Percentiles rank a stretch among this genome's conserved stretches.
Evolutionary conservation across 2,888 invertebrate species (phyloP).

Genomic region (Lepidonotus clava): DNA sequence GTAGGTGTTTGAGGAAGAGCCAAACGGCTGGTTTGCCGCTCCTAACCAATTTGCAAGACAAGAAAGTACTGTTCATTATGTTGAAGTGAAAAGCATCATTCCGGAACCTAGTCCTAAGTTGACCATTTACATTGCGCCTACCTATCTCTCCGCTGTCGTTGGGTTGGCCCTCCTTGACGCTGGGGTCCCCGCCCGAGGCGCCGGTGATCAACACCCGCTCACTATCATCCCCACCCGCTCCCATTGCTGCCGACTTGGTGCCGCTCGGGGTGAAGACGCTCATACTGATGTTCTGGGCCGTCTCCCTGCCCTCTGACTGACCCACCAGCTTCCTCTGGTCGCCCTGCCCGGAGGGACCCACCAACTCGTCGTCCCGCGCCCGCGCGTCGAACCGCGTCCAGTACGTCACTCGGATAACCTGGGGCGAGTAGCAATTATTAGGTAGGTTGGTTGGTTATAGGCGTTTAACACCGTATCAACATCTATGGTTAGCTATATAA

Average conservation of each 20-base stretch:
- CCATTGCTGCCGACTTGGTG: neutral
- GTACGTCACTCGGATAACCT: constrained; percentile 75
- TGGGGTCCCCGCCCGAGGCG: too few relatives aligned
- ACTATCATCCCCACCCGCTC: neutral
- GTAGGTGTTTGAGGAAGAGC: too few relatives aligned
- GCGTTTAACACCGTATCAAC: neutral
- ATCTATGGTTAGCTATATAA: too few relatives aligned
- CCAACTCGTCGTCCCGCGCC: constrained; percentile 19
- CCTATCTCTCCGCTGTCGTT: too few relatives aligned
- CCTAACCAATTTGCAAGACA: too few relatives aligned
- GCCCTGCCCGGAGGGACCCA: neutral
- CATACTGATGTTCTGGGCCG: neutral
- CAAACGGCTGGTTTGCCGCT: too few relatives aligned
- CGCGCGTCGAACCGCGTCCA: constrained; percentile 71
- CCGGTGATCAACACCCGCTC: neutral
- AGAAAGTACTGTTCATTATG: too few relatives aligned
- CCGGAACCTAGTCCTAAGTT: too few relatives aligned
- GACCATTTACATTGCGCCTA: too few relatives aligned
- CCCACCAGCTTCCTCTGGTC: neutral
- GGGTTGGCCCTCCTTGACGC: too few relatives aligned
- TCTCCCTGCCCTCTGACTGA: neutral
- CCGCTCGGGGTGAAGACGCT: neutral
- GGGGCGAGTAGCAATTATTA: neutral
- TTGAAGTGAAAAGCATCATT: too few relatives aligned
- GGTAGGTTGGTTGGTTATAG: neutral